Conservation (phyloP, 2,113 vertebrate species). For the Saguinus midas region DNA sequence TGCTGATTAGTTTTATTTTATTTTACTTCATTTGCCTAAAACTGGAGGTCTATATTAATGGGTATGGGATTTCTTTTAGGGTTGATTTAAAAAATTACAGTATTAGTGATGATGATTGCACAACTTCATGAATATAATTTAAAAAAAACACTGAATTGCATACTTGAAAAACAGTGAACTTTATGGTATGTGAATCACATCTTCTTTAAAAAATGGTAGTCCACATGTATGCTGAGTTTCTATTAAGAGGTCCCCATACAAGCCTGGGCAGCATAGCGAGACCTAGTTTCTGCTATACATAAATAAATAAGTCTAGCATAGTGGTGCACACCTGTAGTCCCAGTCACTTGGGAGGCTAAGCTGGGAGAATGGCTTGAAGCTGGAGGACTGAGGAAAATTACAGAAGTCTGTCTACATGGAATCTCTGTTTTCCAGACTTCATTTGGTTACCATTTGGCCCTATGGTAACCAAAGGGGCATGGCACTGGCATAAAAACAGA, state of each 20-base stretch:
- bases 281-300: too few relatives aligned
- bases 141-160: neutral
- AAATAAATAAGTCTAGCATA: too few relatives aligned
- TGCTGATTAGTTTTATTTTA: neutral
- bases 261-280: too few relatives aligned
- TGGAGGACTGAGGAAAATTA: too few relatives aligned
- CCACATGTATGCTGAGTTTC: neutral
- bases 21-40: conserved; percentile 3
- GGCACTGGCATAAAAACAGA: too few relatives aligned
- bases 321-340: too few relatives aligned
- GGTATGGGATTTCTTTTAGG: neutral
- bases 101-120: neutral
- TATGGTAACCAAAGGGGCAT: too few relatives aligned
- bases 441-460: too few relatives aligned
- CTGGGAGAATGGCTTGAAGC: too few relatives aligned
- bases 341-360: too few relatives aligned
- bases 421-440: too few relatives aligned
- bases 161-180: neutral
- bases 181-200: neutral
- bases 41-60: neutral
- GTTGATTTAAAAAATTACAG: neutral
- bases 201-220: neutral
- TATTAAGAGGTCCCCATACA: neutral
- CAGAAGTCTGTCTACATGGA: too few relatives aligned
- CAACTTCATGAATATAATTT: neutral